These are phyloP conservation scores for Tipula lateralis DNA, from an alignment of 2,888 invertebrate genomes.

Conservation along the genomic window DNA sequence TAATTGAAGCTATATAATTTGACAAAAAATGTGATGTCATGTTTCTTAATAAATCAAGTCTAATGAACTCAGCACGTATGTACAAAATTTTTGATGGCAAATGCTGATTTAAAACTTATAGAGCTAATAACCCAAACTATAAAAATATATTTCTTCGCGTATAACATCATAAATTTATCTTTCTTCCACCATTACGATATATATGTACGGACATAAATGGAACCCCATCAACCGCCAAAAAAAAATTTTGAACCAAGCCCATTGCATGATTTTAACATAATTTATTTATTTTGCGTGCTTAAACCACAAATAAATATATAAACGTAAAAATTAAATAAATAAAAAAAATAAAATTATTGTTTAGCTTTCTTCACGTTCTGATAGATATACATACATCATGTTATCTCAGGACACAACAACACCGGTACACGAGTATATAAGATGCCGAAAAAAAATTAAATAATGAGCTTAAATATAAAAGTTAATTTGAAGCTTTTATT, in stretches of 20 bases:
- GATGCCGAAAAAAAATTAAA: background rate
- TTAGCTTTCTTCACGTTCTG: background rate
- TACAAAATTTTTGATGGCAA: background rate
- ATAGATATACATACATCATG: background rate
- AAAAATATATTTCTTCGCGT: background rate
- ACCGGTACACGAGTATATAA: background rate
- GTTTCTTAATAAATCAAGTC: background rate
- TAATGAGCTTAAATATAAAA: conserved; percentile 5
- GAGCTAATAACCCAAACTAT: background rate
- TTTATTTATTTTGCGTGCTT: background rate
- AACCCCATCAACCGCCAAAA: background rate
- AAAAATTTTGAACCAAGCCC: background rate
- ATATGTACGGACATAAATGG: background rate
- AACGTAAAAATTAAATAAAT: background rate
- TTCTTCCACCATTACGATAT: background rate
- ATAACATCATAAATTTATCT: background rate
- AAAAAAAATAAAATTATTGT: background rate
- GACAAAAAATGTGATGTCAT: background rate
- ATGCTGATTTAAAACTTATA: background rate
- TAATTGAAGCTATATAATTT: background rate
- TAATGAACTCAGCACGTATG: background rate
- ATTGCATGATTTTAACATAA: background rate
- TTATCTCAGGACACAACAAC: background rate
- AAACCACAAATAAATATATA: background rate
- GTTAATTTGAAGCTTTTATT: conserved; percentile 3